Evolutionary conservation across 2,797 vertebrate genomes (phyloP).

Genomic region (Brachyrhaphis roseni): DNA sequence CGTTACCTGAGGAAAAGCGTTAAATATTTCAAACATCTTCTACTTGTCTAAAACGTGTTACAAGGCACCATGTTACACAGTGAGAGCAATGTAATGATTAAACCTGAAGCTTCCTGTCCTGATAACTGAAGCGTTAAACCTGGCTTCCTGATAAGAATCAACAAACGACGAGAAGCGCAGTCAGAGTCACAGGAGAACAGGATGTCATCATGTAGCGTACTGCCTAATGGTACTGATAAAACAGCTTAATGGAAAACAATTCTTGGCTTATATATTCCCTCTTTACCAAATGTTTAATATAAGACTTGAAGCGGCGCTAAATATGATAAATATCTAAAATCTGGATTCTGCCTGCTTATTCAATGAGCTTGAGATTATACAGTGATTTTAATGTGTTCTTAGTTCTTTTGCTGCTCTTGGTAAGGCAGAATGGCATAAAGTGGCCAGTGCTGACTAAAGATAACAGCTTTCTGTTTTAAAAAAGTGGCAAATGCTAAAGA

Average conservation of each 20-base stretch:
- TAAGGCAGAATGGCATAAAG: not conserved
- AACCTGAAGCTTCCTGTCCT: slow-evolving; percentile 45
- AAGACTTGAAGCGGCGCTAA: slow-evolving; percentile 2
- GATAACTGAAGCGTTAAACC: slow-evolving; percentile 48
- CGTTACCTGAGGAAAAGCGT: slow-evolving; percentile 65
- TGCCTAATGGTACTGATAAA: slow-evolving; percentile 24
- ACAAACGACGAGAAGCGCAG: slow-evolving; percentile 13
- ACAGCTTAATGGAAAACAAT: slow-evolving; percentile 24
- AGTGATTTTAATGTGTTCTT: not conserved
- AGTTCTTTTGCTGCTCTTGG: not conserved
- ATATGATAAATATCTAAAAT: slow-evolving; percentile 3
- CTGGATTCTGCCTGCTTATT: not conserved
- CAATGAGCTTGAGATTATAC: slow-evolving; percentile 9
- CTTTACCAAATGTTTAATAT: slow-evolving; percentile 27
- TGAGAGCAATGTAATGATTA: slow-evolving; percentile 52
- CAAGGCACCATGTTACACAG: slow-evolving; percentile 45
- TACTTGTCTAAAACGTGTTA: slow-evolving; percentile 39
- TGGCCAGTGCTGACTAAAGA: slow-evolving; percentile 7
- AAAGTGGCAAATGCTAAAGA: not conserved
- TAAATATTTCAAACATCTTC: slow-evolving; percentile 49
- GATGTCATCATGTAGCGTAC: slow-evolving; percentile 15
- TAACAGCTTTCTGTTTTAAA: not conserved
- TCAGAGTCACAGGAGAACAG: slow-evolving; percentile 30
- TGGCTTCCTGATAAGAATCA: slow-evolving; percentile 41
- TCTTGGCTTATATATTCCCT: slow-evolving; percentile 61